Percentiles rank a stretch among this genome's conserved stretches.
phyloP scores from a whole-genome alignment of 2,888 invertebrate genomes.

The Oligia latruncula region DNA sequence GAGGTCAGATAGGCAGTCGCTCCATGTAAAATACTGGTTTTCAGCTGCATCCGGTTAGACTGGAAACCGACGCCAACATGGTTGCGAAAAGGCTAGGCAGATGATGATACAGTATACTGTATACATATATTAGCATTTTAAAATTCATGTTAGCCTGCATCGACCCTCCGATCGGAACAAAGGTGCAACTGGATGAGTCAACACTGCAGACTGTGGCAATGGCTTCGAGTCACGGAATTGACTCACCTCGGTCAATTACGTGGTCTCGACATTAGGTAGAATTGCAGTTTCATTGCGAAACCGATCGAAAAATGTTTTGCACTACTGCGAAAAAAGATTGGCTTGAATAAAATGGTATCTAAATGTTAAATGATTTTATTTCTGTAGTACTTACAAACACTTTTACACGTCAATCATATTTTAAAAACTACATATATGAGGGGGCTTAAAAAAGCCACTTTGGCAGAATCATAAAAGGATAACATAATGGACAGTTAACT shows the following conservation, averaged over 20 bases:
- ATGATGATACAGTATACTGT: too few species aligned
- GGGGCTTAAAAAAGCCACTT: too few species aligned
- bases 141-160: slow-evolving; percentile 17
- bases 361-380: neutral
- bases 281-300: slow-evolving; percentile 36
- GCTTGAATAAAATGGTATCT: slow-evolving; percentile 2
- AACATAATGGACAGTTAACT: too few species aligned
- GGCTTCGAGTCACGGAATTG: slow-evolving; percentile 49
- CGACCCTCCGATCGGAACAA: slow-evolving; percentile 20
- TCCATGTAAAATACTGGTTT: too few species aligned
- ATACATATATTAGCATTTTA: neutral
- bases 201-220: slow-evolving; percentile 17
- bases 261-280: slow-evolving; percentile 18
- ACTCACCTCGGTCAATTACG: slow-evolving; percentile 48
- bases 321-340: slow-evolving; percentile 1
- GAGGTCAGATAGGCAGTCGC: too few species aligned
- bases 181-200: slow-evolving; percentile 51
- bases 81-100: too few species aligned
- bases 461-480: too few species aligned
- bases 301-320: slow-evolving; percentile 12
- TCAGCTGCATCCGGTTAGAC: too few species aligned
- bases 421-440: too few species aligned
- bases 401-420: too few species aligned
- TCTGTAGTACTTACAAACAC: too few species aligned
- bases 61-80: too few species aligned